Base-by-base conservation (phyloP, 2,113 vertebrate species). In the Oceanites oceanicus region DNA sequence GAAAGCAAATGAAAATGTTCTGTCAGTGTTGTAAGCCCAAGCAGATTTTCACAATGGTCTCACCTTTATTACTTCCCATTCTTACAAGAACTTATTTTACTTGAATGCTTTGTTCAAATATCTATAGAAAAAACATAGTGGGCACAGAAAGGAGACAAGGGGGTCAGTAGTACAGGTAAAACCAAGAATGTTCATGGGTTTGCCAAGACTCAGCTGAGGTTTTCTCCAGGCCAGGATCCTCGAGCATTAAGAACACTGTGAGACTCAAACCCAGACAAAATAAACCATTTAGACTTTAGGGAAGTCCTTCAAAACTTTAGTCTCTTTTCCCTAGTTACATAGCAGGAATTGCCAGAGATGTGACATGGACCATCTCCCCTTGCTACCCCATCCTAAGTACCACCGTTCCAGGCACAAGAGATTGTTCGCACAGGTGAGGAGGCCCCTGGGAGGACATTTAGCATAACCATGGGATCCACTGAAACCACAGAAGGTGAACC, bases 401-500 rank as follows among this genome's bases (percentile, higher is more conserved):
- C 27, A 8, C 15, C 0, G 0, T 47, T 86, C 9, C 19, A 53
- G 23, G 26, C 5, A 9, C 0, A 47, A 47, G 21, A 40, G 15
- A 5, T 58, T n/a, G 38, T 70, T 86, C 5, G 1, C 32, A 53
- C 7, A 38, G n/a, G 21, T 5, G 13, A 77, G 56, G 19, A 87
- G 26, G 62, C 17, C 26, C 23, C 3, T 62, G 7, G 21, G 70
- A 71, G 13, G 9, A 30, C 0, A 0, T 74, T 75, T 8, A 6
- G 22, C 18, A 2, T 45, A 32, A n/a, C 36, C 56, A 72, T 22
- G 40, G 11, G 30, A 47, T 88, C 38, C 42, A 26, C 40, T 71
- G 55, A 88, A 84, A 71, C n/a, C 29, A 29, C 18, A 59, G 40
- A 68, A 77, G 13, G 8, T 3, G 4, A 86, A 29, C 25, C 26